Base-by-base conservation (phyloP, 2,888 invertebrate genomes). In the Campoplex capitator region DNA sequence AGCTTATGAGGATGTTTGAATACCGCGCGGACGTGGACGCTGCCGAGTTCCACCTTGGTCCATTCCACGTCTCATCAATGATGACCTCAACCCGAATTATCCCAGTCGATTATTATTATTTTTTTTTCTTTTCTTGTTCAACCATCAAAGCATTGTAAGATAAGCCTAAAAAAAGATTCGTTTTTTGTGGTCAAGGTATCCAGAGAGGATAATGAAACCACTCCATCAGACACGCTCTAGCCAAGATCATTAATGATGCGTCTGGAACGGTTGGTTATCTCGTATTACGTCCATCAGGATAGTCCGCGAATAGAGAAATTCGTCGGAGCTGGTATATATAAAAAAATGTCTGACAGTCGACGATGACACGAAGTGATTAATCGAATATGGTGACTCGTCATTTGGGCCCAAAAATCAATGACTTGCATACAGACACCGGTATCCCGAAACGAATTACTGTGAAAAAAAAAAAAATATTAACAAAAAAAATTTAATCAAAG, bases 311-410 rank as follows among this genome's bases (percentile, higher is more conserved):
- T 74, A 58, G 56, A 74, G 56, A 74, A 74, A 74, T 42, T 74
- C 23, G 32, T 28, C 35, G 38, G 42, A 18, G 28, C 11, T n/a
- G 38, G 42, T 38, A 6, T 42, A 42, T 75, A 75, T 28, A 54
- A 28, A 77, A 81, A 81, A 76, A 82, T 11, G 23, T 58, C 70
- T 18, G 51, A 73, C 77, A 77, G 76, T 71, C 70, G 23, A 48
- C 68, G 68, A 54, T 68, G 79, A 71, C 54, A 54, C 67, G 67
- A 65, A 78, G 77, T 85, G 85, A 85, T 85, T 83, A 75, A 85
- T 85, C 74, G 83, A 78, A 62, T 45, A 58, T 58, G 67, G 45
- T 56, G 67, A 35, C 54, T 78, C 38, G 56, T 79, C 58, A 70
- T 56, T 70, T 28, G 70, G 56, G 23, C 68, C 58, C 51, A 45